A percentile compares a stretch with the other conserved stretches of the same genome.
Conservation (phyloP, 2,888 invertebrate genomes). For the Halictus quadricinctus region DNA sequence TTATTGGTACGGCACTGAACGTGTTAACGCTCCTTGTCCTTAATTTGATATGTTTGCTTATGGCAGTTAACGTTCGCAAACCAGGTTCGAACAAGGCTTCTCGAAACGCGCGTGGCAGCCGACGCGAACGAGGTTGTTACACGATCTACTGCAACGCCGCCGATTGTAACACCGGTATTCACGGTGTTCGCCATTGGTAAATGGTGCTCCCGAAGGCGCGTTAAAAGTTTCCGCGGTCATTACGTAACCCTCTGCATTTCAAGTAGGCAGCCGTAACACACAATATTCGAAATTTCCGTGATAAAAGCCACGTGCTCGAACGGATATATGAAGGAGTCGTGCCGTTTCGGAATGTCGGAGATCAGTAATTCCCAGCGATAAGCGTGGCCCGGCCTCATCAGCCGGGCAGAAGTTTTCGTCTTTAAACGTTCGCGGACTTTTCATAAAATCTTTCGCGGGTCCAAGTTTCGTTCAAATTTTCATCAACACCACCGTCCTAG, state of each 20-base stretch:
- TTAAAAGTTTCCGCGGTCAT: not conserved
- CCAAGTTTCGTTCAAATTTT: constrained; percentile 65
- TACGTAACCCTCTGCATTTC: not conserved
- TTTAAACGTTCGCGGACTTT: constrained; percentile 38
- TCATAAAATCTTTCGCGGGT: constrained; percentile 38
- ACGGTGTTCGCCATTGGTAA: not conserved
- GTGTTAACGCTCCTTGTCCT: not conserved
- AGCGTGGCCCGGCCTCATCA: constrained; percentile 15
- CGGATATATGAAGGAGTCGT: not conserved
- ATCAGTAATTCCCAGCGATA: constrained; percentile 24
- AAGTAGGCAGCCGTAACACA: not conserved
- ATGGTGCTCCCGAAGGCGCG: not conserved
- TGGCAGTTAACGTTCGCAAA: not conserved
- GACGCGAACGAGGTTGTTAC: not conserved
- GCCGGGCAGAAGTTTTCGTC: constrained; percentile 8
- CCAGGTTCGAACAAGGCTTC: not conserved
- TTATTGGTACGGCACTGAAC: no score
- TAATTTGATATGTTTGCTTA: not conserved
- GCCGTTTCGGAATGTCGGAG: not conserved
- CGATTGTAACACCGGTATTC: not conserved
- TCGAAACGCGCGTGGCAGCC: not conserved
- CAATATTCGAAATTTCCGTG: not conserved
- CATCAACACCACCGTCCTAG: constrained; percentile 56
- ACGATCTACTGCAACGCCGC: not conserved
- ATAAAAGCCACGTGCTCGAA: constrained; percentile 6